Conservation (phyloP, 2,113 vertebrate genomes). For the Mesocricetus auratus region DNA sequence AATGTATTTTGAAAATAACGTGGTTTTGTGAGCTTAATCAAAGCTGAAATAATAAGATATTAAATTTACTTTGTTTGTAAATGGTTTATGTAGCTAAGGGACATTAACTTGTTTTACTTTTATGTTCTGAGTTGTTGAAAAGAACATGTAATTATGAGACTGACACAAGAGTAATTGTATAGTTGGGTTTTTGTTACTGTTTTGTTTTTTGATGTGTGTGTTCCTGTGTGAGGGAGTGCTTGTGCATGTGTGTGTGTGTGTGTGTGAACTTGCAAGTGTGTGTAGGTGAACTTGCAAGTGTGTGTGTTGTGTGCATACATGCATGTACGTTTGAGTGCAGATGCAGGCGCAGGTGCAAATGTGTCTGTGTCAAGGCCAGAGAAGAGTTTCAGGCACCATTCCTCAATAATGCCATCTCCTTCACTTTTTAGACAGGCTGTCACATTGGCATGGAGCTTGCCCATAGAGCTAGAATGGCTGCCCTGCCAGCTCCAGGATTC, state of each 20-base stretch:
- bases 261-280: too few species aligned
- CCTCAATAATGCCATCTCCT: not conserved
- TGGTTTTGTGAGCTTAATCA: not conserved
- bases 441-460: not conserved
- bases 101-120: not conserved
- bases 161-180: not conserved
- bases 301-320: not conserved
- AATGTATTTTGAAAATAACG: not conserved
- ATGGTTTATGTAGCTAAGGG: not conserved
- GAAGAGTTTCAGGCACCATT: not conserved
- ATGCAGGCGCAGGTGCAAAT: not conserved
- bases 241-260: not conserved
- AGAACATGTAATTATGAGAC: not conserved
- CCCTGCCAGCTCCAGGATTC: not conserved
- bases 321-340: not conserved
- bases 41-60: not conserved
- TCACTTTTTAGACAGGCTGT: not conserved
- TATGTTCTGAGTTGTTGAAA: not conserved
- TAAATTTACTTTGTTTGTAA: not conserved
- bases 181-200: not conserved
- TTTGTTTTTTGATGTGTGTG: not conserved
- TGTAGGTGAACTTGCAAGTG: too few species aligned
- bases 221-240: not conserved
- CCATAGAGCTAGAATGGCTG: not conserved
- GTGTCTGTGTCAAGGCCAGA: not conserved